Percentiles rank a stretch among this genome's conserved stretches.
phyloP scores from a whole-genome alignment of 2,113 vertebrate species.

The Columba livia region DNA sequence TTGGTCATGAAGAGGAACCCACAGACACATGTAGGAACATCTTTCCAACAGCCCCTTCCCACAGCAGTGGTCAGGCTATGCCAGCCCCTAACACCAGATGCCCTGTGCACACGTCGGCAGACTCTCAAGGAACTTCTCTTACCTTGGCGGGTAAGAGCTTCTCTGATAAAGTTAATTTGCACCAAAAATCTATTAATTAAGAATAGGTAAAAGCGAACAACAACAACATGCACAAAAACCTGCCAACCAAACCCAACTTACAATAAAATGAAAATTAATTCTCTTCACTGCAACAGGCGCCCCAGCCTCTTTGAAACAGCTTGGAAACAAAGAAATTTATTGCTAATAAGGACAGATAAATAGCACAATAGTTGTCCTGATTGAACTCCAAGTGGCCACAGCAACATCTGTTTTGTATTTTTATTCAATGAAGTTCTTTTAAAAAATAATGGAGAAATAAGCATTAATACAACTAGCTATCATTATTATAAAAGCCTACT shows the following conservation, averaged over 20 bases:
- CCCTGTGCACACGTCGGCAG: background rate
- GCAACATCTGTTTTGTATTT: background rate
- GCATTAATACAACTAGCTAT: background rate
- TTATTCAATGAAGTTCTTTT: background rate
- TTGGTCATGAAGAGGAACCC: background rate
- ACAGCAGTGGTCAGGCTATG: background rate
- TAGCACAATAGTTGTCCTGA: no score
- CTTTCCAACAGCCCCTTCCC: background rate
- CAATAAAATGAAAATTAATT: background rate
- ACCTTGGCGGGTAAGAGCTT: background rate
- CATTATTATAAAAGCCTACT: background rate
- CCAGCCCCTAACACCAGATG: background rate
- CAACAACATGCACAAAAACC: background rate
- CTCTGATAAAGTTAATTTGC: background rate
- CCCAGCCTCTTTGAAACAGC: background rate
- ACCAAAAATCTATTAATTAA: background rate
- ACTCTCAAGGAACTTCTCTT: background rate
- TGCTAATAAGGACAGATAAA: no score
- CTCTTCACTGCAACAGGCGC: background rate
- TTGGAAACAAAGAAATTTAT: background rate
- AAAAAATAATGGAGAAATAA: background rate
- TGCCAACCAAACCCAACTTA: no score
- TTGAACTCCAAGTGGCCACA: background rate
- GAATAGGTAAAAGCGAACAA: background rate
- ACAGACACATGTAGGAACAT: background rate